Evolutionary conservation across 2,888 invertebrate genomes (phyloP), one percentile per base, ranked within the genome.

Genomic region (Dynastes maya): DNA sequence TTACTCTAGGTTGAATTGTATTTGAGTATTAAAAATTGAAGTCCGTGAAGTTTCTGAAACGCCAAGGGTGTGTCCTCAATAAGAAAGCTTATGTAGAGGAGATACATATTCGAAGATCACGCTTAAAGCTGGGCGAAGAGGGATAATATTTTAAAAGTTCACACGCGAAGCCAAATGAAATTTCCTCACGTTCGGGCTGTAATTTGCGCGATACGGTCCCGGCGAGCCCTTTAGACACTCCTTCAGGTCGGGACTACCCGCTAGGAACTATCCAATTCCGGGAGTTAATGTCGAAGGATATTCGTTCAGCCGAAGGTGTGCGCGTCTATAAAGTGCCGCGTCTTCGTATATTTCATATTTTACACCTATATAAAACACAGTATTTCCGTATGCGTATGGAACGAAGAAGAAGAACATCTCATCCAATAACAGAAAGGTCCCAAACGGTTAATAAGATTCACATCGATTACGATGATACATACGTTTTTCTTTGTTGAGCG

Each of bases 221-320:
- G 27, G 5, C 63, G 63, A 32, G 32, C 13, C 9, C 32, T 63
- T 63, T 63, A n/a, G 32, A 32, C 32, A 63, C 11, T 63, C 63
- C 63, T 32, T 63, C n/a, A 9, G 63, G 63, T 8, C 27, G n/a
- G 0, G 27, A 63, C 13, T 11, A 29, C 13, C 29, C 29, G 27
- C 63, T 16, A 22, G 29, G 29, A 63, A 63, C 63, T 63, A 61
- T 61, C 29, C 29, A 11, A 29, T 29, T 29, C 29, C 32, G 3
- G 3, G 13, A 63, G 63, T 63, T 63, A 63, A 63, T 63, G 29
- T 8, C 61, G 55, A 55, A 55, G 55, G 13, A 55, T 22, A 55
- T 55, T 22, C 55, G 16, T 55, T 37, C 32, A 37, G 32, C 32
- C 55, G 6, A n/a, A 55, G n/a, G 45, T 45, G 9, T 45, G 45